Base-by-base conservation (phyloP, 2,888 invertebrate genomes). In the Phyto melanocephala region DNA sequence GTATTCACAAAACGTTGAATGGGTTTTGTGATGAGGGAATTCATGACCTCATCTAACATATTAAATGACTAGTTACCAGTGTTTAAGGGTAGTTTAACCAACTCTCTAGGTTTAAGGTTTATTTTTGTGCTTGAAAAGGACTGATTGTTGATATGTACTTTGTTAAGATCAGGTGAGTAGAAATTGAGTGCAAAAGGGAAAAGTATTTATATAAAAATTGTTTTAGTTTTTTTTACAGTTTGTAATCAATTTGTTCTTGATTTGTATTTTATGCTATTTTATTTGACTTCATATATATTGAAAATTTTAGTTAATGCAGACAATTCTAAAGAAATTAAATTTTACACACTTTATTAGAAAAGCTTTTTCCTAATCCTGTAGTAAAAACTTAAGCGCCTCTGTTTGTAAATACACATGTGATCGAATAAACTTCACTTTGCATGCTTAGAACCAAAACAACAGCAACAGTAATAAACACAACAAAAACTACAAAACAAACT, bases 21-120 rank as follows among this genome's bases (percentile, higher is more conserved):
- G 33, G 17, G 11, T 7, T 40, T 40, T 40, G 13, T 40, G 40
- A 8, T 40, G 11, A 13, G 11, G 13, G 35, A 17, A 42, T 33
- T 33, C 76, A 65, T 81, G 80, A 81, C 80, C 80, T 81, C 80
- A 81, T 81, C 71, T 42, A 50, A 63, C 60, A 58, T 79, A 67
- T 50, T 52, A 72, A 72, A 72, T 71, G 35, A 33, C 40, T 56
- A 67, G 35, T 50, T 37, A 50, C 22, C 22, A 20, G 7, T 15
- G 15, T 47, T 47, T 70, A 76, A 65, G 77, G 74, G 78, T 72
- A 40, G 62, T 42, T 67, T 20, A 68, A 17, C n/a, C 24, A 35
- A 56, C 58, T 52, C 17, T 37, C 0, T 8, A 0, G 1, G 17
- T 70, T 5, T 35, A 65, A 1, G n/a, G n/a, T 24, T 28, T 45